Percentiles rank a stretch among this genome's conserved stretches.
Conservation (phyloP, 1,140 invertebrate genomes). For the Sipha flava region DNA sequence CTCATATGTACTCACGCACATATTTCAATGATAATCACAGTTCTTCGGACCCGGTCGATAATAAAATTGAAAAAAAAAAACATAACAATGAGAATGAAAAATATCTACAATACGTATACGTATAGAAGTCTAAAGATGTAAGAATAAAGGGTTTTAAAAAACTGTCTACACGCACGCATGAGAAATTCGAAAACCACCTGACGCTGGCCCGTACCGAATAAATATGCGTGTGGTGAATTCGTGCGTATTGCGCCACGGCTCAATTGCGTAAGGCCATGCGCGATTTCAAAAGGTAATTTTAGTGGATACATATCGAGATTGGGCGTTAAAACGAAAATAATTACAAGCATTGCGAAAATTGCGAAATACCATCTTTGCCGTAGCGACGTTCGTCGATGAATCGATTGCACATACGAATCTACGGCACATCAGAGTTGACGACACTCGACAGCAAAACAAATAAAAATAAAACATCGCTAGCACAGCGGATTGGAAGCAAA, state of each 20-base stretch:
- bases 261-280: not conserved
- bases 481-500: too few relatives aligned
- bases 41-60: not conserved
- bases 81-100: too few relatives aligned
- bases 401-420: not conserved
- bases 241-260: not conserved
- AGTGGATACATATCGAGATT: constrained; percentile 5
- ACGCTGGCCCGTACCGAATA: not conserved
- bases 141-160: too few relatives aligned
- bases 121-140: too few relatives aligned
- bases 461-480: too few relatives aligned
- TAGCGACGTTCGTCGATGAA: not conserved
- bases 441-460: too few relatives aligned
- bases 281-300: constrained; percentile 11
- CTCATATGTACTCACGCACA: too few relatives aligned
- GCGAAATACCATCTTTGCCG: not conserved
- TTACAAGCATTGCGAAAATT: not conserved
- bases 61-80: too few relatives aligned
- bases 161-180: not conserved
- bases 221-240: not conserved
- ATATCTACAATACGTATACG: too few relatives aligned
- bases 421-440: too few relatives aligned
- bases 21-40: not conserved
- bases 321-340: constrained; percentile 25
- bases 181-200: not conserved